Evolutionary conservation across 2,888 invertebrate species (phyloP), one percentile per base, ranked within the genome.

Genomic region (Tenthredo notha): DNA sequence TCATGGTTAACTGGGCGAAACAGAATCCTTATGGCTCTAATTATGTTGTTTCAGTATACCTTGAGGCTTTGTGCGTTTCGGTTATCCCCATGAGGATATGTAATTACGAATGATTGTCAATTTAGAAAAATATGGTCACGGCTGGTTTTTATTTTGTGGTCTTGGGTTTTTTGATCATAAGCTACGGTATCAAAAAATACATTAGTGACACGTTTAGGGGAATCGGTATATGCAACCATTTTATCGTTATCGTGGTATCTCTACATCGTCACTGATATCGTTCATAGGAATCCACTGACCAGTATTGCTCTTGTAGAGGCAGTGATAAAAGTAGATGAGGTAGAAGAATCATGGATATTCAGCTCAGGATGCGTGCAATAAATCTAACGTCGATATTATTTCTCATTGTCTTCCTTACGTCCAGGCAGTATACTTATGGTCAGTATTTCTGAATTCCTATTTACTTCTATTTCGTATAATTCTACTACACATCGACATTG

Each of bases 371-470:
- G 83, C 67, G 50, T 25, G 67, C 61, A 61, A 80, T 61, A 40
- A 80, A 80, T 58, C 18, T 80, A 65, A 40, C 80, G 7, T n/a
- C 43, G 58, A 40, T 83, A 70, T 25, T 83, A 83, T 47, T 83
- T 18, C 43, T 43, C 0, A 43, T 67, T 37, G 29, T 29, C 21
- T 21, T 83, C 29, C 67, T 83, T 47, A 50, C 33, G n/a, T 67
- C 83, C 21, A 65, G 43, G 67, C 83, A 83, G 25, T 83, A 67
- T 33, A 47, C 29, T 29, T 47, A 83, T 54, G 83, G 83, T 83
- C 10, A 43, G 67, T 83, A 83, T 50, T 67, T 25, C 9, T 58
- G 29, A 37, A n/a, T 21, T 47, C 47, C 25, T 40, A n/a, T 40
- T 21, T 25, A 43, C 40, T 74, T 47, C 29, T 12, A 40, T 43